Percentiles rank a stretch among this genome's conserved stretches.
These are phyloP conservation scores for Nomada lathburiana DNA, from an alignment of 2,888 invertebrate species.

Conservation along the genomic window DNA sequence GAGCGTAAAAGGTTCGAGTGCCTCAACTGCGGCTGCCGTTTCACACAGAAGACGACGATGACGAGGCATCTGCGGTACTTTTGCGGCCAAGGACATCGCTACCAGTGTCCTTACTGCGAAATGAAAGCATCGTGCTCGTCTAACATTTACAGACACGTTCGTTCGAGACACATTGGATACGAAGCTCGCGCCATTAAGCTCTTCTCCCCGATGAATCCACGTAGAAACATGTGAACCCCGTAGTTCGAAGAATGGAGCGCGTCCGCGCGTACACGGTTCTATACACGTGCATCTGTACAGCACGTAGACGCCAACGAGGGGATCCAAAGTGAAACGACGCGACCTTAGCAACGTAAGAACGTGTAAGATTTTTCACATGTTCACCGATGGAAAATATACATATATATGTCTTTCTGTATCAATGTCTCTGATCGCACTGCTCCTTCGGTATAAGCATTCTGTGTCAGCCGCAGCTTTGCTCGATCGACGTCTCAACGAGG, in stretches of 20 bases:
- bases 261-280: too few relatives aligned
- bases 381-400: constrained; percentile 48
- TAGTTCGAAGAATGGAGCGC: neutral
- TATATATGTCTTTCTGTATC: constrained; percentile 40
- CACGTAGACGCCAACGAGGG: too few relatives aligned
- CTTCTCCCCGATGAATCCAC: constrained; percentile 61
- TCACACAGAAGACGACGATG: constrained; percentile 79
- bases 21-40: constrained; percentile 77
- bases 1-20: constrained; percentile 79
- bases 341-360: constrained; percentile 19
- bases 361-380: constrained; percentile 33
- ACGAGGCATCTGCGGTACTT: constrained; percentile 81
- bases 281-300: too few relatives aligned
- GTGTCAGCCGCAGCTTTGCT: constrained; percentile 25
- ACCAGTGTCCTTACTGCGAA: constrained; percentile 80
- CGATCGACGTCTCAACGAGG: constrained; percentile 23
- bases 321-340: neutral
- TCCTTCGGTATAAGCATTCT: constrained; percentile 30
- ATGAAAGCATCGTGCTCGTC: constrained; percentile 77
- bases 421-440: constrained; percentile 33
- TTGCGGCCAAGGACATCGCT: constrained; percentile 80
- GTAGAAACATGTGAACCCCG: constrained; percentile 21
- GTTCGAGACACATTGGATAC: constrained; percentile 74
- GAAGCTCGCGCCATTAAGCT: constrained; percentile 75
- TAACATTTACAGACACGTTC: constrained; percentile 78